Conservation (phyloP, 2,888 invertebrate genomes). For the Arctia plantaginis region DNA sequence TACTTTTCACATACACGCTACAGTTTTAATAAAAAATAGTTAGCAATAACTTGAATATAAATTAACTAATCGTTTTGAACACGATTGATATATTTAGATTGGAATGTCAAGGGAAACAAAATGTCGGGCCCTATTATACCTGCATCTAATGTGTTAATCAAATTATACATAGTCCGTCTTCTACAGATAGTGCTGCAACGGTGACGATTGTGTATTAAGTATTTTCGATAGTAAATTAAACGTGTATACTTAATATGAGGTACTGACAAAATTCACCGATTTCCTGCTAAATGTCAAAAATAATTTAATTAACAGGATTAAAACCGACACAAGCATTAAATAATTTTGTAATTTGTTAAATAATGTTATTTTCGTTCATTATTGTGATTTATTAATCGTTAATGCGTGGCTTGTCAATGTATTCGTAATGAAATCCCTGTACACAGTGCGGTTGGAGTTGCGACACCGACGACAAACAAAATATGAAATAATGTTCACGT, state of each 20-base stretch:
- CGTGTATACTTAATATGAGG: neutral
- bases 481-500: slow-evolving; percentile 66
- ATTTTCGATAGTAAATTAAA: too few species aligned
- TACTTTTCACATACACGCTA: neutral
- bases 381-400: slow-evolving; percentile 70
- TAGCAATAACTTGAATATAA: neutral
- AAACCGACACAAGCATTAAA: slow-evolving; percentile 45
- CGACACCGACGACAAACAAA: slow-evolving; percentile 64
- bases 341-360: slow-evolving; percentile 57
- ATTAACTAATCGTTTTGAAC: neutral
- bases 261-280: neutral
- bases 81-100: neutral
- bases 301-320: slow-evolving; percentile 52
- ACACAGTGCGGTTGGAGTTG: slow-evolving; percentile 55
- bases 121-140: neutral
- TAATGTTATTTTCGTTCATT: slow-evolving; percentile 63
- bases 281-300: slow-evolving; percentile 12
- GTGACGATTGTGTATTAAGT: too few species aligned
- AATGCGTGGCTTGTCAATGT: slow-evolving; percentile 73
- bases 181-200: neutral
- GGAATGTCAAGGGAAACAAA: neutral
- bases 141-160: neutral
- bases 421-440: slow-evolving; percentile 68
- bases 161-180: neutral
- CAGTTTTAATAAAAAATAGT: neutral